Percentiles rank a stretch among this genome's conserved stretches.
phyloP scores from a whole-genome alignment of 2,888 invertebrate species.

The Ochropleura plecta region DNA sequence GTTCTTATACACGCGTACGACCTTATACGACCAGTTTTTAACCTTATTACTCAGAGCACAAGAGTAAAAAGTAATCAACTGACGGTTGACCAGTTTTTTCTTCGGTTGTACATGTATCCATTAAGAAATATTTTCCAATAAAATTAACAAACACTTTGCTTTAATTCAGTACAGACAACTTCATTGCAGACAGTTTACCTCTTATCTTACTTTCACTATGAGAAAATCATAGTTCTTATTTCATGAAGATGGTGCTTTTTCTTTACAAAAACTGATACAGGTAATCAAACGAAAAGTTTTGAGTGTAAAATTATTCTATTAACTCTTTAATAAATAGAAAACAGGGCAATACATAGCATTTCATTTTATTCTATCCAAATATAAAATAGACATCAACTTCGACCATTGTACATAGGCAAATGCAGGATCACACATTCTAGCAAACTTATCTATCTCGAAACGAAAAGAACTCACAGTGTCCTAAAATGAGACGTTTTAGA shows the following conservation, averaged over 20 bases:
- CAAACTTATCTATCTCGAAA: constrained; percentile 80
- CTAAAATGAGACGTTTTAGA: constrained; percentile 71
- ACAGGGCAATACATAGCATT: constrained; percentile 81
- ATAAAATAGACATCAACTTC: constrained; percentile 84
- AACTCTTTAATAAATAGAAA: constrained; percentile 79
- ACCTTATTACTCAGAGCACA: no score
- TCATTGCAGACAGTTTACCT: no score
- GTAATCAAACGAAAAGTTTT: constrained; percentile 47
- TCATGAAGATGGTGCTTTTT: background rate
- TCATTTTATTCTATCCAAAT: constrained; percentile 85
- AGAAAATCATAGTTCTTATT: background rate
- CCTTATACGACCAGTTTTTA: no score
- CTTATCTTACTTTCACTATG: background rate
- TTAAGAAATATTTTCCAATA: no score
- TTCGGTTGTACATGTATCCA: no score
- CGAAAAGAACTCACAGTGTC: constrained; percentile 65
- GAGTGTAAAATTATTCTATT: constrained; percentile 64
- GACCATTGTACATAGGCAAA: constrained; percentile 81
- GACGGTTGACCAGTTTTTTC: no score
- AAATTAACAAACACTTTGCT: background rate
- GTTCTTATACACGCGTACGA: background rate
- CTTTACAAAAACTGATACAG: background rate
- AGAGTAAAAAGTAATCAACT: no score
- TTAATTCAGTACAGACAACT: background rate
- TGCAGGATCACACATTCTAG: constrained; percentile 83